A percentile compares a stretch with the other conserved stretches of the same genome.
phyloP scores from a whole-genome alignment of 1,140 invertebrate genomes.

The Aphis gossypii region DNA sequence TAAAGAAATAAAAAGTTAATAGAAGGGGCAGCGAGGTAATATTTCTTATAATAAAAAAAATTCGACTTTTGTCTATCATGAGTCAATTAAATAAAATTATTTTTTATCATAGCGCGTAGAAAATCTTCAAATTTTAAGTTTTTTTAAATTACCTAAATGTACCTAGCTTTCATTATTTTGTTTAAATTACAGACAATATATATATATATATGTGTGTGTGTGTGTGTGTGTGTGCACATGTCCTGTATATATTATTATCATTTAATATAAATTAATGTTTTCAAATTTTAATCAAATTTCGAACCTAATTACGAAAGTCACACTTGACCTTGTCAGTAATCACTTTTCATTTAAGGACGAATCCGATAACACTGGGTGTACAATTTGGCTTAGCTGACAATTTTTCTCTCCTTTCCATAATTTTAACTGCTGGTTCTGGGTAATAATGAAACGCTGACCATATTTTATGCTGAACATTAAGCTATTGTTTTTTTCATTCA shows the following conservation, averaged over 20 bases:
- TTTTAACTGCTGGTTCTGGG: background rate
- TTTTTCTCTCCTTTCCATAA: slow-evolving; percentile 19
- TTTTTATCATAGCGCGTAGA: background rate
- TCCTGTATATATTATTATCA: too few relatives aligned
- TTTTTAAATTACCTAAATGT: background rate
- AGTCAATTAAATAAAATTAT: background rate
- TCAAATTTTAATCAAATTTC: background rate
- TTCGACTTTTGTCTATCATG: background rate
- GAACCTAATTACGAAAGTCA: background rate
- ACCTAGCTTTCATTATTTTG: background rate
- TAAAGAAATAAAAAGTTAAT: too few relatives aligned
- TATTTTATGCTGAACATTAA: slow-evolving; percentile 25
- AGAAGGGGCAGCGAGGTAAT: background rate
- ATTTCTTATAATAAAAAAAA: background rate
- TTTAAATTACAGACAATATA: background rate
- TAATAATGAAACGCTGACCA: slow-evolving; percentile 36
- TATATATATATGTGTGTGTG: too few relatives aligned
- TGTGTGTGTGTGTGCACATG: too few relatives aligned
- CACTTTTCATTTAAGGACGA: slow-evolving; percentile 24
- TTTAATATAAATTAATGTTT: background rate
- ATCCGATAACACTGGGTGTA: slow-evolving; percentile 17
- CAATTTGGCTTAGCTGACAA: background rate
- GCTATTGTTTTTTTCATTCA: slow-evolving; percentile 38
- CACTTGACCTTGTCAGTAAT: slow-evolving; percentile 22
- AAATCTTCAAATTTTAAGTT: background rate